Percentiles rank a stretch among this genome's conserved stretches.
These are phyloP conservation scores for Bugula neritina DNA, from an alignment of 2,888 invertebrate species.

Conservation along the genomic window DNA sequence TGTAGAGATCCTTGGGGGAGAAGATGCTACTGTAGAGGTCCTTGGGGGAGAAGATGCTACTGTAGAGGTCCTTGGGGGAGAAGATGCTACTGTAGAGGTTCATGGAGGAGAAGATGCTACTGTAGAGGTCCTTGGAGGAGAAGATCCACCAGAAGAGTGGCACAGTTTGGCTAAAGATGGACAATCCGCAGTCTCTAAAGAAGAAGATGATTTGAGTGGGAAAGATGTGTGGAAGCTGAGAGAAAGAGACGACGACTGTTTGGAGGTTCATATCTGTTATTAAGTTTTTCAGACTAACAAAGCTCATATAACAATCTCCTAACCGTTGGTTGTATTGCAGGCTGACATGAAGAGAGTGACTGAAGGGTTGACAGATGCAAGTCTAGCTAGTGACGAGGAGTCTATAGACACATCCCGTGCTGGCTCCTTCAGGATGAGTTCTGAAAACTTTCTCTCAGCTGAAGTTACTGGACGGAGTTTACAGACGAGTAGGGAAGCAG, in stretches of 20 bases:
- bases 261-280: not conserved
- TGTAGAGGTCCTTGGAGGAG: not conserved
- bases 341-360: conserved; percentile 11
- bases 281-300: not conserved
- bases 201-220: not conserved
- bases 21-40: too few species aligned
- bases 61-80: not conserved
- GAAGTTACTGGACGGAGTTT: too few species aligned
- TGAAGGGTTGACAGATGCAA: not conserved
- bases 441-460: not conserved
- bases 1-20: not conserved
- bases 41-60: too few species aligned
- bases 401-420: not conserved
- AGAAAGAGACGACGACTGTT: conserved; percentile 11
- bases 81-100: not conserved
- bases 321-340: not conserved
- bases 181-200: not conserved
- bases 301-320: not conserved
- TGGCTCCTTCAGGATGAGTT: not conserved
- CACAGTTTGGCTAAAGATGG: not conserved
- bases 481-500: too few species aligned
- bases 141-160: conserved; percentile 17
- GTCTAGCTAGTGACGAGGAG: conserved; percentile 15
- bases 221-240: not conserved
- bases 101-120: not conserved